These are phyloP conservation scores for Galago senegalensis DNA, from an alignment of 2,797 vertebrate genomes.

Conservation along the genomic window DNA sequence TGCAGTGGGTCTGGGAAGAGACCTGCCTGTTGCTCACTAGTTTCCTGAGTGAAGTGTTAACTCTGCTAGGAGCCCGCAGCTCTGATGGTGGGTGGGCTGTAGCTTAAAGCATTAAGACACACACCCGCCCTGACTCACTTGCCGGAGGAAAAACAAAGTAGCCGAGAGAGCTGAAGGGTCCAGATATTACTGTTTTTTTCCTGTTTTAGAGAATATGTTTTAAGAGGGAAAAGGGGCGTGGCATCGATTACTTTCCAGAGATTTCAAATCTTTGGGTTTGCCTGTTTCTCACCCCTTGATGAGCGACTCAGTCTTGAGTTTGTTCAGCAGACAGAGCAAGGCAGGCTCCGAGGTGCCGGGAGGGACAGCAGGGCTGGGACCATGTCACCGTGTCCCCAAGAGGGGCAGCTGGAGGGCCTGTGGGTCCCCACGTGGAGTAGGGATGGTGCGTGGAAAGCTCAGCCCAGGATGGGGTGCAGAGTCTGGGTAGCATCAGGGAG, in stretches of 20 bases:
- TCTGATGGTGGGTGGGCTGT: too few relatives aligned
- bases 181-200: background rate
- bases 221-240: background rate
- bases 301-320: background rate
- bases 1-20: background rate
- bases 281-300: background rate
- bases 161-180: background rate
- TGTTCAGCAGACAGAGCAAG: background rate
- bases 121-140: too few relatives aligned
- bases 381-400: accelerated
- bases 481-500: background rate
- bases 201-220: background rate
- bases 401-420: background rate
- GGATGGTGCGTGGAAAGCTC: background rate
- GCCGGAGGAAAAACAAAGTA: background rate
- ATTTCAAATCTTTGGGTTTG: background rate
- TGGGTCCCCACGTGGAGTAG: background rate
- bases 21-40: too few relatives aligned
- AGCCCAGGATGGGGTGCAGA: background rate
- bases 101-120: background rate
- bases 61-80: background rate
- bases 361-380: background rate
- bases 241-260: background rate
- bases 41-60: background rate
- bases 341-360: accelerated